phyloP scores from a whole-genome alignment of 1,140 invertebrate species.

The Caenorhabditis latens region DNA sequence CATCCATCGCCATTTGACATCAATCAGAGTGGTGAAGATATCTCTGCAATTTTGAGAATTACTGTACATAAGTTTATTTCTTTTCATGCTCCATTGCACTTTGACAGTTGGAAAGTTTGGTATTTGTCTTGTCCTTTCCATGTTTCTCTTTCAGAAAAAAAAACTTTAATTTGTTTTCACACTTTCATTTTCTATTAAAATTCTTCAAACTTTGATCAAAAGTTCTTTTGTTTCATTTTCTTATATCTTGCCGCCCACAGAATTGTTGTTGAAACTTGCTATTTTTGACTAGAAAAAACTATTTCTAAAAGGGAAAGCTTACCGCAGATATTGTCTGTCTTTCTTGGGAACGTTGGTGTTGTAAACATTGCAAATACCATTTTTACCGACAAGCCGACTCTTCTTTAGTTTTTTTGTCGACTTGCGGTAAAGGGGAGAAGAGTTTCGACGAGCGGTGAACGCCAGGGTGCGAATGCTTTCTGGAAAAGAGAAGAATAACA shows the following conservation, averaged over 20 bases:
- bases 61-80: not conserved
- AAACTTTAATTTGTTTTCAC: not conserved
- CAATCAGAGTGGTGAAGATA: conserved; percentile 81
- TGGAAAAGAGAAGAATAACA: not conserved
- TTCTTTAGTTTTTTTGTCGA: conserved; percentile 65
- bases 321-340: conserved; percentile 64
- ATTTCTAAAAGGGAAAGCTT: not conserved
- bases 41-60: conserved; percentile 45
- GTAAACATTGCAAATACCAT: conserved; percentile 67
- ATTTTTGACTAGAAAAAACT: not conserved
- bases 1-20: conserved; percentile 94
- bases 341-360: conserved; percentile 65
- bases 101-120: not conserved
- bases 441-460: conserved; percentile 62
- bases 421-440: conserved; percentile 59
- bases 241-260: not conserved
- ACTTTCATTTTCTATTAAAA: not conserved
- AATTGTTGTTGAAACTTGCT: not conserved
- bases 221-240: not conserved
- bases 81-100: not conserved
- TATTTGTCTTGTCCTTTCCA: not conserved
- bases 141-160: not conserved
- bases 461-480: conserved; percentile 64
- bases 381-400: conserved; percentile 63
- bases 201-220: not conserved